Percentiles rank a stretch among this genome's conserved stretches.
phyloP scores from a whole-genome alignment of 2,888 invertebrate species.

The Drosophila nr. fundita region DNA sequence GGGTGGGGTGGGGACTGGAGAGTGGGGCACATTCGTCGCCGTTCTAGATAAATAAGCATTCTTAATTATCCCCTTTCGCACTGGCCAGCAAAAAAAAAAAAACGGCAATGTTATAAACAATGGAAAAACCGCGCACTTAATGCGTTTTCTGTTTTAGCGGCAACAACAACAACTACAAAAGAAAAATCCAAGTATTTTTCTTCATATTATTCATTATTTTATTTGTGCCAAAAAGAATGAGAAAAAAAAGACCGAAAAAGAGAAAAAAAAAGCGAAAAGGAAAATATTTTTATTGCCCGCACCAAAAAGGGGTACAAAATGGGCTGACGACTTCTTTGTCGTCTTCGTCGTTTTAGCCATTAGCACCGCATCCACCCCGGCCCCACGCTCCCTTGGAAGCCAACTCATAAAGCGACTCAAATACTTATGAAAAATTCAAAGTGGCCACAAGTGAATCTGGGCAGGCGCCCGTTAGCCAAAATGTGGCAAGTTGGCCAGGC shows the following conservation, averaged over 20 bases:
- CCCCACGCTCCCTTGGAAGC: neutral
- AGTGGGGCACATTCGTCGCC: constrained; percentile 80
- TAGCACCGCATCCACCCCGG: constrained; percentile 39
- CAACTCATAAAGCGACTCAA: constrained; percentile 45
- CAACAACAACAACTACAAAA: constrained; percentile 27
- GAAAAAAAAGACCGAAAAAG: constrained; percentile 66
- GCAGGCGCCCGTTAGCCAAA: constrained; percentile 13
- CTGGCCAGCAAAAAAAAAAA: constrained; percentile 28
- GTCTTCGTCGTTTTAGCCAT: constrained; percentile 59
- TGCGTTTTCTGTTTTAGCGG: constrained; percentile 77
- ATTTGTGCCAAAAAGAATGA: constrained; percentile 45
- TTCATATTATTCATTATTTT: constrained; percentile 78
- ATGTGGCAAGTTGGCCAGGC: neutral
- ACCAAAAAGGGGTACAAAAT: constrained; percentile 77
- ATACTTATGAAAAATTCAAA: constrained; percentile 68
- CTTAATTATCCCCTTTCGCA: constrained; percentile 82
- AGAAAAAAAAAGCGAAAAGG: constrained; percentile 66
- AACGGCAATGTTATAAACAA: constrained; percentile 74
- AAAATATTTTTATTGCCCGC: constrained; percentile 80
- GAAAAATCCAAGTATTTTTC: constrained; percentile 72
- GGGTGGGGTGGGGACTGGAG: neutral
- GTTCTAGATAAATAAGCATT: constrained; percentile 84
- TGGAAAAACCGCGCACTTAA: constrained; percentile 81
- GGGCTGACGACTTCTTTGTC: constrained; percentile 56
- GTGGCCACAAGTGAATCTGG: constrained; percentile 38